Evolutionary conservation across 2,113 vertebrate genomes (phyloP).

Genomic region (Indri indri): DNA sequence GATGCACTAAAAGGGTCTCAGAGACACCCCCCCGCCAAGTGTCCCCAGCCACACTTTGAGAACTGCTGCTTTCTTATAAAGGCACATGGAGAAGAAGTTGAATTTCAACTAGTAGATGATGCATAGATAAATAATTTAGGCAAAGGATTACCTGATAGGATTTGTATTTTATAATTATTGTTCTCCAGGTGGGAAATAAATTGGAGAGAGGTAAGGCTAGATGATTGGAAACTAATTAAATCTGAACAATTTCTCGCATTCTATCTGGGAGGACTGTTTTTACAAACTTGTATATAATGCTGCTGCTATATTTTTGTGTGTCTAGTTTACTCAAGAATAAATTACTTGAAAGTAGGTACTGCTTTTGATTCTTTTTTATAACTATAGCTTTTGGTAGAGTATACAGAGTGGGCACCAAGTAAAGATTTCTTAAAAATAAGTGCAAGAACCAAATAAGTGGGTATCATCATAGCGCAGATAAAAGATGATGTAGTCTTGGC

Average conservation of each 20-base stretch:
- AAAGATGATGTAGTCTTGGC: not conserved
- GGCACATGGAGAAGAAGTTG: not conserved
- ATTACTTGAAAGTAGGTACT: not conserved
- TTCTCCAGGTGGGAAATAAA: not conserved
- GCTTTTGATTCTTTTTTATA: slow-evolving; percentile 8
- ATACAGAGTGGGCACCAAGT: not conserved
- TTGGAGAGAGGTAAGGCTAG: not conserved
- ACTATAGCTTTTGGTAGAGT: slow-evolving; percentile 3
- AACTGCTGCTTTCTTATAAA: not conserved
- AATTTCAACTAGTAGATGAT: slow-evolving; percentile 1
- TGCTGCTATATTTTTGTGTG: not conserved
- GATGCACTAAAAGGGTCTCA: not conserved
- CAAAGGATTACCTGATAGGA: not conserved
- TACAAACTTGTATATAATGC: not conserved
- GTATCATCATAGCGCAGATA: not conserved
- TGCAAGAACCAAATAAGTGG: slow-evolving; percentile 33
- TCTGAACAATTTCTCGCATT: slow-evolving; percentile 29
- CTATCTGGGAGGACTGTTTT: not conserved
- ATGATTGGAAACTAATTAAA: slow-evolving; percentile 32
- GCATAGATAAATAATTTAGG: not conserved
- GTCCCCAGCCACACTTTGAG: not conserved
- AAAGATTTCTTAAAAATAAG: slow-evolving; percentile 31
- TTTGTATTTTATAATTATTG: slow-evolving; percentile 1
- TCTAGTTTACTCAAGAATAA: not conserved
- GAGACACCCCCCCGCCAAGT: not conserved